These are phyloP conservation scores for Dromas ardeola DNA, from an alignment of 2,113 vertebrate species.

Conservation along the genomic window DNA sequence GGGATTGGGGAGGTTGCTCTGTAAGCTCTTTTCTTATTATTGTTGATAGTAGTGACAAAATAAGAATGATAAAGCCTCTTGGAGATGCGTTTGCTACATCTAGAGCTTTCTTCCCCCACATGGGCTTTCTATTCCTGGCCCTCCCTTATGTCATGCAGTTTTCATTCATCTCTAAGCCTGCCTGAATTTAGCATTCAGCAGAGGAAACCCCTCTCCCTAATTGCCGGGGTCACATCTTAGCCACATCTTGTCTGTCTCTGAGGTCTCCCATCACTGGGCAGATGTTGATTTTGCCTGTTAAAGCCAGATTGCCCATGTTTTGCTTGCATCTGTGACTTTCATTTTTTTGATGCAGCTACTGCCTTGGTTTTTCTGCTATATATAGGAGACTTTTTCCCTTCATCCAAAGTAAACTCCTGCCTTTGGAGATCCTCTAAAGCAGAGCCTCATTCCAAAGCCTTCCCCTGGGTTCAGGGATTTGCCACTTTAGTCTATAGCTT, in stretches of 20 bases:
- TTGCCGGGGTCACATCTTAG: neutral
- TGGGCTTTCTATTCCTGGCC: conserved; percentile 61
- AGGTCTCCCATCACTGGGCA: neutral
- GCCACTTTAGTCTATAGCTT: neutral
- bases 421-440: neutral
- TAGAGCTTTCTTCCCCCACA: conserved; percentile 64
- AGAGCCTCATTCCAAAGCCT: neutral
- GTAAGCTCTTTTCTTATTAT: conserved; percentile 59
- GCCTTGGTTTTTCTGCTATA: conserved; percentile 16
- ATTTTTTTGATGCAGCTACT: neutral
- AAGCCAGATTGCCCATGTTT: neutral
- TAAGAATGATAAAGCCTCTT: conserved; percentile 61
- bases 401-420: neutral
- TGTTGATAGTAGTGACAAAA: conserved; percentile 69
- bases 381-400: neutral
- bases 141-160: conserved; percentile 56
- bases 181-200: conserved; percentile 40
- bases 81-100: conserved; percentile 52
- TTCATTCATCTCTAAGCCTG: conserved; percentile 64
- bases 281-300: neutral
- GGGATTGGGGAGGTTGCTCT: conserved; percentile 48
- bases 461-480: neutral
- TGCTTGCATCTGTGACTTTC: neutral
- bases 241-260: neutral
- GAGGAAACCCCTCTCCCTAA: conserved; percentile 46